Evolutionary conservation across 2,797 vertebrate species (phyloP).

Genomic region (Lutjanus campechanus): DNA sequence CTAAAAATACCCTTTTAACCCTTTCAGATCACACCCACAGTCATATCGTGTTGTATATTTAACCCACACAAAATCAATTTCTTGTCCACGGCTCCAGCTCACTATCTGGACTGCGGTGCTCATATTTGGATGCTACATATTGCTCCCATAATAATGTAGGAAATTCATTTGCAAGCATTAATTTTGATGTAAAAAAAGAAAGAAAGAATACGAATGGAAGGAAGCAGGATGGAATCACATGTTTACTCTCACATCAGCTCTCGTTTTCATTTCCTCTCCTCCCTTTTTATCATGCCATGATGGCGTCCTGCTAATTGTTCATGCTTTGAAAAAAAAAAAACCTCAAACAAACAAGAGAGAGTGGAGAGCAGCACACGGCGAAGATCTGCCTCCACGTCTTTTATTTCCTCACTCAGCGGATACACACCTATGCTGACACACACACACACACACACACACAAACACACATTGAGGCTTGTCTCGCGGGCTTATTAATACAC

Average conservation of each 20-base stretch:
- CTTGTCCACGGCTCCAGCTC: too few species aligned
- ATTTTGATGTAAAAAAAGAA: not conserved
- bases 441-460: too few species aligned
- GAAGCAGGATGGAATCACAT: conserved; percentile 10
- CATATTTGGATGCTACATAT: too few species aligned
- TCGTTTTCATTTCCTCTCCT: conserved; percentile 55
- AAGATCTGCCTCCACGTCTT: conserved; percentile 44
- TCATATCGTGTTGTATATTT: too few species aligned
- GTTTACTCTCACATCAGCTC: conserved; percentile 35
- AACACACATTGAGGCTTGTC: conserved; percentile 19
- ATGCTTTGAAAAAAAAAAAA: not conserved
- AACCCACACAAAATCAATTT: too few species aligned
- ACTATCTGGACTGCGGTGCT: too few species aligned
- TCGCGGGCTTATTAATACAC: conserved; percentile 42
- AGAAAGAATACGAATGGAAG: not conserved
- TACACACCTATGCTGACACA: conserved; percentile 39
- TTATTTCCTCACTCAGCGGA: conserved; percentile 35
- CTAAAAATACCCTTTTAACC: too few species aligned
- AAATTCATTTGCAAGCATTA: conserved; percentile 17
- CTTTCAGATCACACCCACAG: too few species aligned
- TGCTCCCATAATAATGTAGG: not conserved
- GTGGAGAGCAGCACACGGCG: conserved; percentile 13
- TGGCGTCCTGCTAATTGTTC: conserved; percentile 55
- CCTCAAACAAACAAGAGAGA: conserved; percentile 20
- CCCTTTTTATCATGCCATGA: conserved; percentile 37